phyloP scores from a whole-genome alignment of 2,113 vertebrate genomes.

The Peucedramus taeniatus region DNA sequence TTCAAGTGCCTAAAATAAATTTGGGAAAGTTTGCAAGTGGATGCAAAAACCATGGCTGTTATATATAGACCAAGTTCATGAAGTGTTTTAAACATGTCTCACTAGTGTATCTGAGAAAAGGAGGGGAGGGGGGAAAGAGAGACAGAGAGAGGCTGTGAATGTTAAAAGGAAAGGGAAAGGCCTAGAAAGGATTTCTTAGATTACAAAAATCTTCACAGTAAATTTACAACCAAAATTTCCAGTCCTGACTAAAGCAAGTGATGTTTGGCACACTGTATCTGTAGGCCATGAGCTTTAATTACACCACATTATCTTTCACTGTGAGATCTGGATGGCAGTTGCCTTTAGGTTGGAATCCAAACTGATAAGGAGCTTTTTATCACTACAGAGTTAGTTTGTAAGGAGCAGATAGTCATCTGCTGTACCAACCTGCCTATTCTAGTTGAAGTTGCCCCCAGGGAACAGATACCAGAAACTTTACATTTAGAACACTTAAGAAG shows the following conservation, averaged over 20 bases:
- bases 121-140: fast-evolving
- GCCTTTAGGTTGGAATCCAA: constrained; percentile 65
- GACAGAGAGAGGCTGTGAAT: neutral
- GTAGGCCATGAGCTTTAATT: constrained; percentile 38
- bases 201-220: constrained; percentile 12
- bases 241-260: neutral
- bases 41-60: neutral
- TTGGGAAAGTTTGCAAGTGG: neutral
- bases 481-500: constrained; percentile 57
- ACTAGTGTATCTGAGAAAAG: neutral
- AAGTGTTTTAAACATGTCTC: neutral
- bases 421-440: constrained; percentile 54
- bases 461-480: constrained; percentile 63
- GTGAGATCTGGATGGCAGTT: constrained; percentile 64
- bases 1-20: constrained; percentile 16
- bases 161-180: neutral
- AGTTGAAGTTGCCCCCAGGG: constrained; percentile 49
- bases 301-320: constrained; percentile 62
- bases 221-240: constrained; percentile 42
- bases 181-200: neutral
- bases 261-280: constrained; percentile 16
- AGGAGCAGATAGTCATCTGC: constrained; percentile 54
- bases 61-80: neutral
- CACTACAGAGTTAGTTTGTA: neutral
- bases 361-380: constrained; percentile 73